Conservation (phyloP, 2,888 invertebrate species). For the Harpagoxenus sublaevis region DNA sequence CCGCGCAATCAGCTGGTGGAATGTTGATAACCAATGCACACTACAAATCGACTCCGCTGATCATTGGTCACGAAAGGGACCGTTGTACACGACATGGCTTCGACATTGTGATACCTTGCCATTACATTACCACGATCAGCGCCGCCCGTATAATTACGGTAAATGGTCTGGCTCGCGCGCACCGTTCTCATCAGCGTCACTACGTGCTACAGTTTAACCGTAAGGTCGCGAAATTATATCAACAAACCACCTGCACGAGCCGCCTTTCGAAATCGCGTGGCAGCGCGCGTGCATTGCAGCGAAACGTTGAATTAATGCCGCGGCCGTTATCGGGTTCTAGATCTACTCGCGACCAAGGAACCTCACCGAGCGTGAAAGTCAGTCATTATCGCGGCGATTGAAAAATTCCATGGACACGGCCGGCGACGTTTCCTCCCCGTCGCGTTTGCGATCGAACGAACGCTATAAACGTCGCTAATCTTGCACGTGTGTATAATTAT, state of each 20-base stretch:
- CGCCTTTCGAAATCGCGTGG: conserved; percentile 47
- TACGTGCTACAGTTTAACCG: conserved; percentile 51
- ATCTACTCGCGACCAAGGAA: conserved; percentile 54
- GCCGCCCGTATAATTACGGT: conserved; percentile 60
- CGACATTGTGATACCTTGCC: conserved; percentile 63
- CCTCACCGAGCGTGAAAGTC: conserved; percentile 51
- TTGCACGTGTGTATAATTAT: conserved; percentile 26
- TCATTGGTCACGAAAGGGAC: conserved; percentile 67
- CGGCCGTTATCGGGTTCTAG: conserved; percentile 43
- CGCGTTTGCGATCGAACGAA: conserved; percentile 46
- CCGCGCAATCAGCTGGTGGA: conserved; percentile 48
- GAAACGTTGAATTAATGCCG: conserved; percentile 50
- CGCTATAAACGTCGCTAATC: conserved; percentile 49
- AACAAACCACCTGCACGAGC: conserved; percentile 54
- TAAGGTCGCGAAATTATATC: conserved; percentile 69
- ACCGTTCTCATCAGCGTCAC: conserved; percentile 27
- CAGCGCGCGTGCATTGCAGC: conserved; percentile 34
- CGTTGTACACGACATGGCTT: conserved; percentile 56
- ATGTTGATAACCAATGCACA: conserved; percentile 50
- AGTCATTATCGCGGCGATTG: conserved; percentile 47
- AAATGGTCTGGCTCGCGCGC: conserved; percentile 40
- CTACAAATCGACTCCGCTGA: conserved; percentile 51
- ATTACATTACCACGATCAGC: conserved; percentile 68
- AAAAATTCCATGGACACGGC: conserved; percentile 42
- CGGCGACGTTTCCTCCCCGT: conserved; percentile 30